phyloP scores from a whole-genome alignment of 2,113 vertebrate species.

The Corythaixoides concolor region DNA sequence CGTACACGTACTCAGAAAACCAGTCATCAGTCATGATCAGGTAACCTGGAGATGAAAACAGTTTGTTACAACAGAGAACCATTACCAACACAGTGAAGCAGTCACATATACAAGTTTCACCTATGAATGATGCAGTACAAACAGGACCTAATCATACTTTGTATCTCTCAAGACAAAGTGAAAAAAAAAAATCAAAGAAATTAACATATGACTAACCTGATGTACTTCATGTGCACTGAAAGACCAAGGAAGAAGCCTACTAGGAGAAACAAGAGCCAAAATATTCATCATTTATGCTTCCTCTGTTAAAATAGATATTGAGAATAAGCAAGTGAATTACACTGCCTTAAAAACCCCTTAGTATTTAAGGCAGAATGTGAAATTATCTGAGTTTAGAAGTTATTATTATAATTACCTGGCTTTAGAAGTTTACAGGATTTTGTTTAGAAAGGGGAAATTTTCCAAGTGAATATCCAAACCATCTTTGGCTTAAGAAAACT shows the following conservation, averaged over 20 bases:
- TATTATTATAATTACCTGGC: background rate
- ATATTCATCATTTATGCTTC: background rate
- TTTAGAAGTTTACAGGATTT: background rate
- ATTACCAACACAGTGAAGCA: background rate
- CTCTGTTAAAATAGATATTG: background rate
- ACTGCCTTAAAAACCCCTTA: background rate
- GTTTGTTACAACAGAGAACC: background rate
- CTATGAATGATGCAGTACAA: background rate
- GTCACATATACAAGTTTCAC: background rate
- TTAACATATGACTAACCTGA: fast-evolving
- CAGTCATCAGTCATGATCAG: slow-evolving; percentile 97
- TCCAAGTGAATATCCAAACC: background rate
- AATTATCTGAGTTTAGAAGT: background rate
- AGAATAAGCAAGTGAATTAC: background rate
- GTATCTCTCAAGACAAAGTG: background rate
- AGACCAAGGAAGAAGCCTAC: background rate
- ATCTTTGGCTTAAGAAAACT: background rate
- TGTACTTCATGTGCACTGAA: background rate
- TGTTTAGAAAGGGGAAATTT: background rate
- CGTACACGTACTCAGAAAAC: slow-evolving; percentile 97
- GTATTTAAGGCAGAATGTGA: background rate
- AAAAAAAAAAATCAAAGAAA: background rate
- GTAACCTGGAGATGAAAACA: slow-evolving; percentile 81
- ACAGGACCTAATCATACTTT: background rate
- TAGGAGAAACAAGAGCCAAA: background rate